phyloP scores from a whole-genome alignment of 2,888 invertebrate species.

The Pristionchus arcanus region DNA sequence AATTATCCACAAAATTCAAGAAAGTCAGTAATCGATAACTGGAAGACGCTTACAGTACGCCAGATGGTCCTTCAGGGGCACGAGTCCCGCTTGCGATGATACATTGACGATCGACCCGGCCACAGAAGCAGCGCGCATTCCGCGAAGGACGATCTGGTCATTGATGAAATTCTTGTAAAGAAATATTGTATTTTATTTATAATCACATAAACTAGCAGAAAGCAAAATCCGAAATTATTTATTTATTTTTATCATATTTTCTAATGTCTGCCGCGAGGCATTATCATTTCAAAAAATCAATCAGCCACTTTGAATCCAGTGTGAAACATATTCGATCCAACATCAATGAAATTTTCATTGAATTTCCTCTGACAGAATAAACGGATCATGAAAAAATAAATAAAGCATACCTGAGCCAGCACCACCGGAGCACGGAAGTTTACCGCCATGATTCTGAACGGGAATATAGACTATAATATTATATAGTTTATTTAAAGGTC shows the following conservation, averaged over 20 bases:
- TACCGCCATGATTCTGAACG: constrained; percentile 63
- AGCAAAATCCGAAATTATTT: too few species aligned
- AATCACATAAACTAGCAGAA: too few species aligned
- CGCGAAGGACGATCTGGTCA: constrained; percentile 40
- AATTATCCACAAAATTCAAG: neutral
- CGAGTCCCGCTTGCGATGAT: constrained; percentile 66
- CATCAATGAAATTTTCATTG: constrained; percentile 56
- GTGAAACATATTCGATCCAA: too few species aligned
- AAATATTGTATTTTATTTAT: too few species aligned
- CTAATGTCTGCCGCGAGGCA: too few species aligned
- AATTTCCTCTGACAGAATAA: constrained; percentile 6
- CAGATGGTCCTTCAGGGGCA: constrained; percentile 65
- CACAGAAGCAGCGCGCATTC: neutral
- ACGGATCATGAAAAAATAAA: neutral
- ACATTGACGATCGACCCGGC: constrained; percentile 66
- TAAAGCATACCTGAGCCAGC: constrained; percentile 60
- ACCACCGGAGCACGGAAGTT: constrained; percentile 65
- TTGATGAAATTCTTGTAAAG: too few species aligned
- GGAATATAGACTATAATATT: too few species aligned
- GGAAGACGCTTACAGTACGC: constrained; percentile 62
- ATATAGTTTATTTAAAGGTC: neutral
- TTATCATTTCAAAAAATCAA: too few species aligned
- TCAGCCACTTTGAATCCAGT: too few species aligned
- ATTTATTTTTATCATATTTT: too few species aligned
- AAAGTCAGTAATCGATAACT: constrained; percentile 18